Conservation (phyloP, 2,113 vertebrate species). For the Heterotilapia buettikoferi region DNA sequence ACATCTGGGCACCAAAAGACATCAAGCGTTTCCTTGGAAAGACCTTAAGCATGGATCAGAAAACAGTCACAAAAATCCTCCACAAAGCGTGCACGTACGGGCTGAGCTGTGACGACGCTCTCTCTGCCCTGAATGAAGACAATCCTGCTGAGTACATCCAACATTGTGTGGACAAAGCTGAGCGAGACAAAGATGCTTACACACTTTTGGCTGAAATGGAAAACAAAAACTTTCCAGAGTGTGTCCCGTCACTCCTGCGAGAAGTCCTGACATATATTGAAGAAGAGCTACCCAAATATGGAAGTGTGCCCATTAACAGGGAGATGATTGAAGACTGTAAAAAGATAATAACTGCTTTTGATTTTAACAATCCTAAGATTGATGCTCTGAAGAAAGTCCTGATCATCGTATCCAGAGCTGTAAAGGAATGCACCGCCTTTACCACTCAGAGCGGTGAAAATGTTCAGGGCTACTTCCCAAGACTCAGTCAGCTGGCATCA, state of each 20-base stretch:
- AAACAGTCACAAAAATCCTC: neutral
- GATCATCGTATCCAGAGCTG: neutral
- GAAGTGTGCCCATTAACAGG: neutral
- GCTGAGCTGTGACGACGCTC: neutral
- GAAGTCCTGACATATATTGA: neutral
- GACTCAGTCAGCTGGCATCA: neutral
- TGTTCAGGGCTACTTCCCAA: neutral
- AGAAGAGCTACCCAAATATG: neutral
- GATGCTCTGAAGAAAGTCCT: neutral
- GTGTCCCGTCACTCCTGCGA: neutral
- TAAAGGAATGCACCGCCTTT: neutral
- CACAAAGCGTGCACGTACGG: neutral
- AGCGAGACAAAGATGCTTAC: neutral
- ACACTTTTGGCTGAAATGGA: neutral
- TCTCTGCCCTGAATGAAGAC: neutral
- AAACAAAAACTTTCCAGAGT: neutral
- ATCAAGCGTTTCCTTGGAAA: neutral
- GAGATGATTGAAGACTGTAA: neutral
- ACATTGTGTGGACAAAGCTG: neutral
- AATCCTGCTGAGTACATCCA: neutral
- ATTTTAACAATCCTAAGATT: rapidly evolving
- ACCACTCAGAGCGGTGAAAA: neutral
- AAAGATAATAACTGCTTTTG: neutral
- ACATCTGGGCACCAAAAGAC: neutral
- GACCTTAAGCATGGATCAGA: neutral